Evolutionary conservation across 2,797 vertebrate genomes (phyloP).

Genomic region (Rhinogobio ventralis): DNA sequence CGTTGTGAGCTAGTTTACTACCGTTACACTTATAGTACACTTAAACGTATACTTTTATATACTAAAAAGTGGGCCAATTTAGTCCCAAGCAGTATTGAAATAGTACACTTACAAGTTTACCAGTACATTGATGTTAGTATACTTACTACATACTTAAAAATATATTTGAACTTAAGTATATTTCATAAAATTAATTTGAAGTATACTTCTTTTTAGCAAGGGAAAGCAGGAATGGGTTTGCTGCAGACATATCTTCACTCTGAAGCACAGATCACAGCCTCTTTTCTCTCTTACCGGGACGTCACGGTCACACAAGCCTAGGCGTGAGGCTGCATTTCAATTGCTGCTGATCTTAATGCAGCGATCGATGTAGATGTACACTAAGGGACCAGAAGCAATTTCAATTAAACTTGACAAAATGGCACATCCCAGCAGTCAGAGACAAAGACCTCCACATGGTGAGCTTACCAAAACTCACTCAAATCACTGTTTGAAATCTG

Average conservation of each 20-base stretch:
- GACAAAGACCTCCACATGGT: neutral
- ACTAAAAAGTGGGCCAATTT: no score
- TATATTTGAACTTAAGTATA: no score
- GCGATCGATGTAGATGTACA: conserved; percentile 70
- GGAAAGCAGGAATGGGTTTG: neutral
- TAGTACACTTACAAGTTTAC: no score
- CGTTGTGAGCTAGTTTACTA: no score
- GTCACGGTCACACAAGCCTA: conserved; percentile 61
- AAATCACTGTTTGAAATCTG: conserved; percentile 1
- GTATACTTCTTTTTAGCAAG: no score
- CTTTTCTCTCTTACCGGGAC: conserved; percentile 58
- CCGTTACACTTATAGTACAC: no score
- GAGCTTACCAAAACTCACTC: conserved; percentile 28
- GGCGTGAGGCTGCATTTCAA: conserved; percentile 79
- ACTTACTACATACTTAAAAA: no score
- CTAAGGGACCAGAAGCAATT: conserved; percentile 61
- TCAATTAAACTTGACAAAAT: conserved; percentile 77
- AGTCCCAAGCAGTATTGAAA: no score
- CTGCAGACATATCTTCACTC: neutral
- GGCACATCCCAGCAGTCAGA: conserved; percentile 54
- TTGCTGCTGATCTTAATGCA: conserved; percentile 72
- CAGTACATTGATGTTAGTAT: no score
- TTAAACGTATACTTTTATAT: no score
- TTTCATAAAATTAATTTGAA: no score
- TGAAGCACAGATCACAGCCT: conserved; percentile 14